Conservation (phyloP, 2,797 vertebrate genomes). For the Oophaga sylvatica region DNA sequence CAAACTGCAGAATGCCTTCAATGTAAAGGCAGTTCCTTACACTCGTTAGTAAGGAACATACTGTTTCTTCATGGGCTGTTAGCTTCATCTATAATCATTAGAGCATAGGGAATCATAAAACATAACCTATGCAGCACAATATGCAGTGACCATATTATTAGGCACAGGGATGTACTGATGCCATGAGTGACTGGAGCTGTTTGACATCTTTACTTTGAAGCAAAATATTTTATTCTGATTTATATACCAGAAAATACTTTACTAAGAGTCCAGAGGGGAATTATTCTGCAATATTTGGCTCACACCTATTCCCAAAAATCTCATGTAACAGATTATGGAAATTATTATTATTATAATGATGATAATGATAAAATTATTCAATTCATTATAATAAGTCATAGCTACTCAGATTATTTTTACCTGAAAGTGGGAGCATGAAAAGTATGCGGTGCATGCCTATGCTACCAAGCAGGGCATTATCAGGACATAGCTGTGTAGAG, state of each 20-base stretch:
- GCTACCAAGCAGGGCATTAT: too few relatives aligned
- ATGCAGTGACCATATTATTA: neutral
- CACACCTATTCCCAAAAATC: neutral
- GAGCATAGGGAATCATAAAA: neutral
- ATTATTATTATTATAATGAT: too few relatives aligned
- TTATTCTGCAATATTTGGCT: neutral
- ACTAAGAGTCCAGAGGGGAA: neutral
- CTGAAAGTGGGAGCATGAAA: too few relatives aligned
- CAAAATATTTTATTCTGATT: neutral
- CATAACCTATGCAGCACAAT: neutral
- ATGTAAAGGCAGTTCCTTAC: neutral
- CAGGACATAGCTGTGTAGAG: too few relatives aligned
- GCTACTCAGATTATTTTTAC: too few relatives aligned
- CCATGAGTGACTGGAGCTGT: neutral
- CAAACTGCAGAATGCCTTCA: neutral
- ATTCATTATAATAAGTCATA: too few relatives aligned
- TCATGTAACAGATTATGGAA: neutral
- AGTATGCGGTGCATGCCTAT: too few relatives aligned
- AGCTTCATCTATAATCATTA: neutral
- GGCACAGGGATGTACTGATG: neutral
- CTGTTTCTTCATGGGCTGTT: conserved; percentile 20
- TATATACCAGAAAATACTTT: neutral
- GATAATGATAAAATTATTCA: too few relatives aligned
- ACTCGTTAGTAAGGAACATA: conserved; percentile 11
- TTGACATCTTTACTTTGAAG: neutral